phyloP scores from a whole-genome alignment of 2,888 invertebrate species.

The Euplagia quadripunctaria region DNA sequence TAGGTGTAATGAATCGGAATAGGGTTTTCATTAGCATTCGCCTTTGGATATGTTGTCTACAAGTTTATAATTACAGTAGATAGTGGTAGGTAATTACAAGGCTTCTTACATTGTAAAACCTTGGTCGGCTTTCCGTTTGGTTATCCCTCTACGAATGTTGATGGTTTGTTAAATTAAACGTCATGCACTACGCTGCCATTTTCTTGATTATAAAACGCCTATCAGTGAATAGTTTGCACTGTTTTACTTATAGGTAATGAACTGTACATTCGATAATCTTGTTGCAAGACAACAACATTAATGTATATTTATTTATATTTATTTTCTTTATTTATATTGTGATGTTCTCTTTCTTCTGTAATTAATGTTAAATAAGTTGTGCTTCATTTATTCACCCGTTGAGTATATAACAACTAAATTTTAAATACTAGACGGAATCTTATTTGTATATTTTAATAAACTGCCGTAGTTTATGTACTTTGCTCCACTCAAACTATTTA shows the following conservation, averaged over 20 bases:
- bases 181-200: slow-evolving; percentile 70
- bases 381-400: not conserved
- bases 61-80: slow-evolving; percentile 84
- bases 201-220: slow-evolving; percentile 76
- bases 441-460: not conserved
- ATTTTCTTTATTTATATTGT: too few species aligned
- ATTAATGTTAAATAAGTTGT: too few species aligned
- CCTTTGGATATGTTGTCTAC: slow-evolving; percentile 73
- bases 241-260: slow-evolving; percentile 53
- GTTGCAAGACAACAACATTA: not conserved
- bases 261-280: slow-evolving; percentile 11
- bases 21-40: slow-evolving; percentile 80
- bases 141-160: slow-evolving; percentile 75
- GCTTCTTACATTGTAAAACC: slow-evolving; percentile 75
- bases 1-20: slow-evolving; percentile 81
- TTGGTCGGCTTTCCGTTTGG: slow-evolving; percentile 74
- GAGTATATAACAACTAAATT: too few species aligned
- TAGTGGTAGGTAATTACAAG: slow-evolving; percentile 84
- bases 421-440: not conserved
- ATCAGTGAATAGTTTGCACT: slow-evolving; percentile 62
- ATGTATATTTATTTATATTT: too few species aligned
- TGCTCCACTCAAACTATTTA: not conserved
- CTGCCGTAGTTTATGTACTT: not conserved
- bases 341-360: not conserved
- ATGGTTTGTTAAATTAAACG: slow-evolving; percentile 85